These are phyloP conservation scores for Drosophila parvula DNA, from an alignment of 1,140 invertebrate genomes.

Conservation along the genomic window DNA sequence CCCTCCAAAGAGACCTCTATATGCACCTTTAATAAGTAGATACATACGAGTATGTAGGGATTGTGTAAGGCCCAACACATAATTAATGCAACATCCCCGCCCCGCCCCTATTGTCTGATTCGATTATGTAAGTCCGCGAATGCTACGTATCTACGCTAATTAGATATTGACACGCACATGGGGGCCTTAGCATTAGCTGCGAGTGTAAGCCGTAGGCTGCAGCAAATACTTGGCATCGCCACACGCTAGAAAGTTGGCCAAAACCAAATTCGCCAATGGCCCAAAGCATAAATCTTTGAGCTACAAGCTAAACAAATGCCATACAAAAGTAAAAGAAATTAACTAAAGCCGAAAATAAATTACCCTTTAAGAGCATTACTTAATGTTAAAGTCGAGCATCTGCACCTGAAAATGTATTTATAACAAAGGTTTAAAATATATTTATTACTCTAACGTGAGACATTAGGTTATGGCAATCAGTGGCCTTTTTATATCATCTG, in stretches of 20 bases:
- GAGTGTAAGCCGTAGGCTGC: constrained; percentile 8
- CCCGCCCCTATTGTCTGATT: constrained; percentile 65
- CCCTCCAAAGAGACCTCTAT: not conserved
- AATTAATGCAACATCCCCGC: constrained; percentile 47
- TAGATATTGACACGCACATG: constrained; percentile 67
- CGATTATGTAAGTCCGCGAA: constrained; percentile 70
- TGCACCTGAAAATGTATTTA: not conserved
- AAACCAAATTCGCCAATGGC: constrained; percentile 67
- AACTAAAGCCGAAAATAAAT: constrained; percentile 34
- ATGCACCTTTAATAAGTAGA: constrained; percentile 17
- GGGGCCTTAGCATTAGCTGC: constrained; percentile 8
- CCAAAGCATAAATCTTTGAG: constrained; percentile 30
- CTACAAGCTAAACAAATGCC: constrained; percentile 25
- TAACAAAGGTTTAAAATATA: not conserved
- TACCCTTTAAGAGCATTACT: constrained; percentile 4
- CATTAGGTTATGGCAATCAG: too few relatives aligned
- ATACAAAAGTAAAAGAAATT: constrained; percentile 23
- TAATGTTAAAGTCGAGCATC: too few relatives aligned
- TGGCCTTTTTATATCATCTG: not conserved
- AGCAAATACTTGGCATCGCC: constrained; percentile 68
- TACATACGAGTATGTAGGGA: not conserved
- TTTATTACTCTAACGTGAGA: too few relatives aligned
- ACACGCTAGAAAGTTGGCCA: constrained; percentile 78
- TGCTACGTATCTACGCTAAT: constrained; percentile 58
- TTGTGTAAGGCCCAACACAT: constrained; percentile 40